These are phyloP conservation scores for Aethes cnicana DNA, from an alignment of 2,888 invertebrate species.

Conservation along the genomic window DNA sequence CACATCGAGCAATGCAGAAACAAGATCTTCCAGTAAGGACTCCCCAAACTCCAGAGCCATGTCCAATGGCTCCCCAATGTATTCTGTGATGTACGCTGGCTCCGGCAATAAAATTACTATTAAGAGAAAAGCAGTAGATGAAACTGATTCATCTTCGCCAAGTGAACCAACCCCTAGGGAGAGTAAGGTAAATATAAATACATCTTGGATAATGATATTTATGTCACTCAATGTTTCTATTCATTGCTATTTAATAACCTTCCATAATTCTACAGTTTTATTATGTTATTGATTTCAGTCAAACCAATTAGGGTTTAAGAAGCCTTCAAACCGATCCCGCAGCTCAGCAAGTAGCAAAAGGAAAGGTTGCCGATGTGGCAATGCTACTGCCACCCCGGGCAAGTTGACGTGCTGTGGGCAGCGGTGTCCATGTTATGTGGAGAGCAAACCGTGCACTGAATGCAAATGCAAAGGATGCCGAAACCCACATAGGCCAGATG, in stretches of 20 bases:
- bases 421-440: slow-evolving; percentile 96
- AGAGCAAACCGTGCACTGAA: slow-evolving; percentile 92
- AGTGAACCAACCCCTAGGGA: slow-evolving; percentile 63
- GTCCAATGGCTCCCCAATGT: slow-evolving; percentile 76
- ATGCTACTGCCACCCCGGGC: slow-evolving; percentile 93
- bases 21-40: slow-evolving; percentile 58
- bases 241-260: neutral
- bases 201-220: neutral
- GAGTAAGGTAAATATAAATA: slow-evolving; percentile 57
- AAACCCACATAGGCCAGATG: slow-evolving; percentile 93
- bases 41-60: slow-evolving; percentile 67
- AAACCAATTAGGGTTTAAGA: slow-evolving; percentile 71
- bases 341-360: slow-evolving; percentile 78
- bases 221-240: neutral
- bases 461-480: slow-evolving; percentile 96
- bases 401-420: slow-evolving; percentile 96
- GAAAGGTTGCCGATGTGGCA: slow-evolving; percentile 94
- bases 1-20: slow-evolving; percentile 57
- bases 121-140: slow-evolving; percentile 87
- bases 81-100: slow-evolving; percentile 91
- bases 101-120: slow-evolving; percentile 92
- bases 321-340: slow-evolving; percentile 72
- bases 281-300: slow-evolving; percentile 54
- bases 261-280: slow-evolving; percentile 28
- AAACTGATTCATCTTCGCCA: slow-evolving; percentile 68